These are phyloP conservation scores for Elaphurus davidianus DNA, from an alignment of 2,113 vertebrate genomes.

Conservation along the genomic window DNA sequence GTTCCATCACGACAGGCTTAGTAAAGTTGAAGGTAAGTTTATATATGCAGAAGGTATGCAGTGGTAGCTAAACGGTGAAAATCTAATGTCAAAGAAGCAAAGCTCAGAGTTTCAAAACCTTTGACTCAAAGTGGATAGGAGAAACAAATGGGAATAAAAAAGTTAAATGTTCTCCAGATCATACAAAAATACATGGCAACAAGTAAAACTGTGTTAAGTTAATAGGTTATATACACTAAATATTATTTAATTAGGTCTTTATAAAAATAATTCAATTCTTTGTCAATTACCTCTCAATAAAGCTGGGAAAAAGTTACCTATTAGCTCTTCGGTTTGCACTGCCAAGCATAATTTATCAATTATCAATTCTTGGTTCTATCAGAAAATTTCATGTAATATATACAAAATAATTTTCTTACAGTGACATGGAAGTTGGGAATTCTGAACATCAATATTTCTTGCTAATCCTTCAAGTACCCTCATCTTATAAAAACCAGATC, in stretches of 20 bases:
- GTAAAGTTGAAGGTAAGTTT: conserved; percentile 30
- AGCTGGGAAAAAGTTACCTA: background rate
- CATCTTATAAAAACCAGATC: background rate
- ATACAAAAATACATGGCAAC: background rate
- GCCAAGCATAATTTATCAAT: background rate
- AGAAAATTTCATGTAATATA: background rate
- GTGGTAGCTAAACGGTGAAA: background rate
- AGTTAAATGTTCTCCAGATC: background rate
- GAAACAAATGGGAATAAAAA: background rate
- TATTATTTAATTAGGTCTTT: background rate
- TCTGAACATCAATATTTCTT: background rate
- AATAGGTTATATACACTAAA: background rate
- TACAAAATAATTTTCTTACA: background rate
- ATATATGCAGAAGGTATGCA: background rate
- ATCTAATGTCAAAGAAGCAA: background rate
- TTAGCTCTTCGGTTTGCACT: background rate
- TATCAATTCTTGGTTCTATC: background rate
- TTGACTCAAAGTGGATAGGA: background rate
- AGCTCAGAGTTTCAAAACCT: background rate
- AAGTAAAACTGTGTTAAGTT: background rate
- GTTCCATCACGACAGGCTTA: conserved; percentile 8
- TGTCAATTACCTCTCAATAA: background rate
- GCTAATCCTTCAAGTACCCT: background rate
- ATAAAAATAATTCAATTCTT: conserved; percentile 11
- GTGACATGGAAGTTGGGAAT: background rate